Conservation (phyloP, 2,113 vertebrate species). For the Pongo abelii region DNA sequence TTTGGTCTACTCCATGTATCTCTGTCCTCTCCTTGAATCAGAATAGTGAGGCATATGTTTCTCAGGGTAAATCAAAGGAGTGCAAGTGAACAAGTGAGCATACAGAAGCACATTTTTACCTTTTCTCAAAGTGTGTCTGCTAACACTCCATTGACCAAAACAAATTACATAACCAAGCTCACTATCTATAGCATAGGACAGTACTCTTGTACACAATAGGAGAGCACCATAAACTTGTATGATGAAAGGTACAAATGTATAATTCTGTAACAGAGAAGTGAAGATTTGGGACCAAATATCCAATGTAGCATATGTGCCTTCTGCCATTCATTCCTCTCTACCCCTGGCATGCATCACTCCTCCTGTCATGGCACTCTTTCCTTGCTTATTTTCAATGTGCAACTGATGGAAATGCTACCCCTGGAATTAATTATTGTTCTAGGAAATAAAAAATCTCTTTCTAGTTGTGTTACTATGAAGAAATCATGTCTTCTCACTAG, state of each 20-base stretch:
- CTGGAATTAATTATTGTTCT: not conserved
- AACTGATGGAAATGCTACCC: not conserved
- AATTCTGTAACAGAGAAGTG: not conserved
- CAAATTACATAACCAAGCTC: not conserved
- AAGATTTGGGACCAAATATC: not conserved
- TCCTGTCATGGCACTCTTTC: not conserved
- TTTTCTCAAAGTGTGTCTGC: not conserved
- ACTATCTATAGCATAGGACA: fast-evolving
- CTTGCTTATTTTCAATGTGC: not conserved
- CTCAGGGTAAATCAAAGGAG: not conserved
- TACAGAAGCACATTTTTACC: not conserved
- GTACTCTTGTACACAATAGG: too few relatives aligned
- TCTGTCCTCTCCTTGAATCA: not conserved
- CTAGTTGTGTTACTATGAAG: not conserved
- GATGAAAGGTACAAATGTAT: too few relatives aligned
- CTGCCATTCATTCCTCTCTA: not conserved
- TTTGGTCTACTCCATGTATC: not conserved
- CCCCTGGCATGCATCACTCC: fast-evolving
- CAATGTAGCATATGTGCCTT: not conserved
- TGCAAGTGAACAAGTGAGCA: not conserved
- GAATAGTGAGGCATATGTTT: not conserved
- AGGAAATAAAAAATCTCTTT: not conserved
- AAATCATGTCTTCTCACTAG: not conserved
- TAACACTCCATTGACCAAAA: not conserved
- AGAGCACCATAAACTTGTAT: not conserved